Conservation (phyloP, 64 coral and sea anemone species). For the Montipora efflorescens region DNA sequence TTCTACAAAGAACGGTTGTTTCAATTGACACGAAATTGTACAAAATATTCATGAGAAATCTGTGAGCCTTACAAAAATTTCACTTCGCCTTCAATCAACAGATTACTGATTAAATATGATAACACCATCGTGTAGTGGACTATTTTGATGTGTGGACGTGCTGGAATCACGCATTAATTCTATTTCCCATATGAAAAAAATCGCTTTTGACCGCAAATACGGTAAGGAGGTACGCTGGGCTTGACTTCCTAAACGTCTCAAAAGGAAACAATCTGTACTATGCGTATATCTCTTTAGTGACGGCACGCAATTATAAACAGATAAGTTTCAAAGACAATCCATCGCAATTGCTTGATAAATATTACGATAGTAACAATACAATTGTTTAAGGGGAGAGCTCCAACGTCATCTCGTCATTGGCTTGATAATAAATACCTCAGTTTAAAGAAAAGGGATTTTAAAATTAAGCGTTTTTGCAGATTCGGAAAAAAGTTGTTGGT, state of each 20-base stretch:
- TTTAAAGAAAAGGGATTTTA: not conserved
- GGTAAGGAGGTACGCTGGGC: not conserved
- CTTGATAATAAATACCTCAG: not conserved
- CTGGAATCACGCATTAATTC: not conserved
- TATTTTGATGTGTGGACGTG: not conserved
- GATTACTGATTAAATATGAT: not conserved
- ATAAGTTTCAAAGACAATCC: not conserved
- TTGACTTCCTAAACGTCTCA: not conserved
- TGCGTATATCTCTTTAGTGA: constrained; percentile 31
- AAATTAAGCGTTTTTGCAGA: not conserved
- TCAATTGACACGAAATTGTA: not conserved
- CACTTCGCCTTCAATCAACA: not conserved
- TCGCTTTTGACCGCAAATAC: not conserved
- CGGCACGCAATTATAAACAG: constrained; percentile 17
- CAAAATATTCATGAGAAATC: not conserved
- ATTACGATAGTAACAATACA: not conserved
- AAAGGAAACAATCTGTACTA: constrained; percentile 25
- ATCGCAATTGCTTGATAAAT: not conserved
- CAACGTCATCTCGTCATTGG: not conserved
- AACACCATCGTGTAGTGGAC: not conserved
- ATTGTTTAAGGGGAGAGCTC: not conserved
- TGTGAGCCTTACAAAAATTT: not conserved
- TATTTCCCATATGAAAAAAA: not conserved
- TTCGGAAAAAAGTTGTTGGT: not conserved
- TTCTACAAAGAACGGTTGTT: not conserved